phyloP scores from a whole-genome alignment of 2,888 invertebrate genomes.

The Linnaemya tessellans region DNA sequence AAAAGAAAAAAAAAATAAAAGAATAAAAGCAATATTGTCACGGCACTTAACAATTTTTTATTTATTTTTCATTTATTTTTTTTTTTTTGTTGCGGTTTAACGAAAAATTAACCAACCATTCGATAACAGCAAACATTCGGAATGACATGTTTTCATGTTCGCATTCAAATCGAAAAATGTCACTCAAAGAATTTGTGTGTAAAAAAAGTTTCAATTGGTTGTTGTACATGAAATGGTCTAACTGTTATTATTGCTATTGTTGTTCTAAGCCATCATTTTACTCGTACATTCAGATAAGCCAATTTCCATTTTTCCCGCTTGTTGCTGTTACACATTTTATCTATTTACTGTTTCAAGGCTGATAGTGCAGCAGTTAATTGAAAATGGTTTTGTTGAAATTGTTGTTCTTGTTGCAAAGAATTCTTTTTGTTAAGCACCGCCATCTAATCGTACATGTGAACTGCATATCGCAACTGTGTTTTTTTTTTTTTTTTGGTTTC shows the following conservation, averaged over 20 bases:
- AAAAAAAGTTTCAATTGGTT: slow-evolving; percentile 12
- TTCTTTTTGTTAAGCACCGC: slow-evolving; percentile 51
- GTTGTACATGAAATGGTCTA: slow-evolving; percentile 17
- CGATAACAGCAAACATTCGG: slow-evolving; percentile 18
- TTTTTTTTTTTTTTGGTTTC: slow-evolving; percentile 8
- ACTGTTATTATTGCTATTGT: slow-evolving; percentile 24
- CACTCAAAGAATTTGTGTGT: background rate
- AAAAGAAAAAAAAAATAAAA: background rate
- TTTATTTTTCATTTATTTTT: too few relatives aligned
- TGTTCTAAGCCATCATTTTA: slow-evolving; percentile 28
- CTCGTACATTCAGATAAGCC: background rate
- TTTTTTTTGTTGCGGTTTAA: slow-evolving; percentile 51
- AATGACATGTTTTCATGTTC: slow-evolving; percentile 27
- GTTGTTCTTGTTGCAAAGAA: slow-evolving; percentile 21
- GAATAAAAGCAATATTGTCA: slow-evolving; percentile 61
- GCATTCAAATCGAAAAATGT: slow-evolving; percentile 32
- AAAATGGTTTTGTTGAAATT: slow-evolving; percentile 45
- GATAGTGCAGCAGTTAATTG: slow-evolving; percentile 50
- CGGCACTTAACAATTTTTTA: slow-evolving; percentile 66
- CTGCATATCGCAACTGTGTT: slow-evolving; percentile 56
- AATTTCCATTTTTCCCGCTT: slow-evolving; percentile 8
- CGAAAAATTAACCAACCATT: slow-evolving; percentile 57
- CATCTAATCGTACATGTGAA: slow-evolving; percentile 25
- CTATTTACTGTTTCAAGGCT: background rate
- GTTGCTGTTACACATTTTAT: slow-evolving; percentile 28